Conservation (phyloP, 2,113 vertebrate genomes). For the Eretmochelys imbricata region DNA sequence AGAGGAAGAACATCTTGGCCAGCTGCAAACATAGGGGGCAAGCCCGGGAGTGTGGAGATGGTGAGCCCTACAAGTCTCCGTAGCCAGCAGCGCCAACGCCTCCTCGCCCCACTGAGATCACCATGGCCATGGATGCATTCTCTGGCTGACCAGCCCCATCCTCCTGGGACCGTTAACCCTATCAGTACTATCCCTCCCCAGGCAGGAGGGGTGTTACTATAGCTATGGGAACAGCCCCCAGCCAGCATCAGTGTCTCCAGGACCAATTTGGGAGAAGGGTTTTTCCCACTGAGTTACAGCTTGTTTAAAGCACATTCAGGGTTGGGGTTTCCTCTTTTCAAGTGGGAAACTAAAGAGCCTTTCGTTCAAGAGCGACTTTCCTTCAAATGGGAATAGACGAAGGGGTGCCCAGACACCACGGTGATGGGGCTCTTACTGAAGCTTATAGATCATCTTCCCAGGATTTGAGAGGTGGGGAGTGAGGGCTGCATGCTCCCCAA, state of each 20-base stretch:
- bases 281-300: too few species aligned
- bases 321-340: not conserved
- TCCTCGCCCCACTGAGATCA: not conserved
- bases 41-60: not conserved
- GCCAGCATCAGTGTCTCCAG: rapidly evolving
- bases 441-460: not conserved
- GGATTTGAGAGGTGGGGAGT: not conserved
- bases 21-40: conserved; percentile 65
- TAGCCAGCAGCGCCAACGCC: not conserved
- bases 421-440: not conserved
- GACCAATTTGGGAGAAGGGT: not conserved
- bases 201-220: not conserved
- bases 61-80: not conserved
- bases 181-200: not conserved
- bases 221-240: not conserved
- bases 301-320: not conserved
- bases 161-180: not conserved
- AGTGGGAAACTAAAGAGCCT: not conserved
- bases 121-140: not conserved
- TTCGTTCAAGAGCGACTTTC: not conserved
- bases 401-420: not conserved
- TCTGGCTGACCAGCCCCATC: not conserved
- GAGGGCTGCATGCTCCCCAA: not conserved
- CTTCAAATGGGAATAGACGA: not conserved
- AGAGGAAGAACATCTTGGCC: conserved; percentile 88